Evolutionary conservation across 1,140 invertebrate genomes (phyloP).

Genomic region (Eumaeus atala): DNA sequence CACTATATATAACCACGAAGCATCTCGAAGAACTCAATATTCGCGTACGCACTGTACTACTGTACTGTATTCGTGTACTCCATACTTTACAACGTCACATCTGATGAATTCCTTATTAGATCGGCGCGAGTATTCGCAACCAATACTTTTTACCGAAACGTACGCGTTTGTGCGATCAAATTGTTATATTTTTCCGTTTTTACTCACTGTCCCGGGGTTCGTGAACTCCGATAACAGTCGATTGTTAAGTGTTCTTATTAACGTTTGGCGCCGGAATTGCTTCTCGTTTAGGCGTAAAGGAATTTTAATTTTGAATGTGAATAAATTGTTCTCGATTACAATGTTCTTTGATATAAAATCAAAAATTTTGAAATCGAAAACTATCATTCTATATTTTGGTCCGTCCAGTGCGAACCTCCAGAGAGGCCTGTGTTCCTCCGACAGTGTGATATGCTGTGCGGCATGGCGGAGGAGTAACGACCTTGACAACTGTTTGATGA

Average conservation of each 20-base stretch:
- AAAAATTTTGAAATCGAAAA: not conserved
- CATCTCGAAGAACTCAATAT: too few relatives aligned
- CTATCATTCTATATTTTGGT: too few relatives aligned
- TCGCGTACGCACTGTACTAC: too few relatives aligned
- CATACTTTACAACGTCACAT: not conserved
- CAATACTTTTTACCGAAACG: not conserved
- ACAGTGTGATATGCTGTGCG: too few relatives aligned
- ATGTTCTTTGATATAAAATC: not conserved
- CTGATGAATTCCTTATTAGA: conserved; percentile 59
- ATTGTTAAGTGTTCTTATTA: conserved; percentile 19
- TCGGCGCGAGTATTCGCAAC: conserved; percentile 40
- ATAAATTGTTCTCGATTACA: not conserved
- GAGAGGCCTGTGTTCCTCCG: too few relatives aligned
- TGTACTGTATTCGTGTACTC: not conserved
- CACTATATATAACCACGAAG: too few relatives aligned
- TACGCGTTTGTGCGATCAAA: not conserved
- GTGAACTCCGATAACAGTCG: too few relatives aligned
- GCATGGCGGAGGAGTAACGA: too few relatives aligned
- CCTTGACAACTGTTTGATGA: too few relatives aligned
- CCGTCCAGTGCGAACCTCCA: too few relatives aligned
- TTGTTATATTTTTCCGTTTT: not conserved
- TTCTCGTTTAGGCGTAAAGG: conserved; percentile 18
- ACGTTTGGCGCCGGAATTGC: too few relatives aligned
- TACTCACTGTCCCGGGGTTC: too few relatives aligned
- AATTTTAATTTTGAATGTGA: conserved; percentile 21